Base-by-base conservation (phyloP, 2,888 invertebrate species). In the Epiblema foenella region DNA sequence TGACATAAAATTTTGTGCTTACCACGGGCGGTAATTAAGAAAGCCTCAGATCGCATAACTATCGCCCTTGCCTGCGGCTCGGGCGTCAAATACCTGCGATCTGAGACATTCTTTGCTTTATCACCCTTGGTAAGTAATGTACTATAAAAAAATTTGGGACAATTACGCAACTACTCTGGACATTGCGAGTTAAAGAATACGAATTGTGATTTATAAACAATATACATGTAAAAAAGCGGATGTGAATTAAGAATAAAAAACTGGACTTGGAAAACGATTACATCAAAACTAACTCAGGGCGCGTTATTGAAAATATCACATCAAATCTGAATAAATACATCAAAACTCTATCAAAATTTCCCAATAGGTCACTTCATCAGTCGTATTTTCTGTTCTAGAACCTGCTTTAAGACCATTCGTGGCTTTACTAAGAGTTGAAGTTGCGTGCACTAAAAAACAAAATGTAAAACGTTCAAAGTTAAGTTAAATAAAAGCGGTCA, bases 251-350 rank as follows among this genome's bases (percentile, higher is more conserved):
- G n/a, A 54, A 2, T 15, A 59, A 24, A 15, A 42, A 20, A 17
- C 29, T 60, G n/a, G n/a, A 24, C 4, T 60, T 20, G 3, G 7
- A 9, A 59, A 63, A 18, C 15, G 29, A 64, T 37, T 52, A 52
- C 63, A 63, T 39, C 52, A 52, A 37, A 52, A 52, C 52, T 37
- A 52, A 64, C 33, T 5, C 12, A 52, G 18, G 52, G 15, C 37
- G 52, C 51, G 10, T 15, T 52, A 20, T 52, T 8, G 37, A 63
- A 63, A 37, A 52, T 4, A 63, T 18, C 20, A 63, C 52, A 63
- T 39, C 37, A 39, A 64, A 24, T 8, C 9, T 18, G 15, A 63
- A 33, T 63, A 51, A 63, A 51, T 51, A 51, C 63, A 51, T 63
- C 37, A 51, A 62, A 52, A 51, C 33, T 5, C 29, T 29, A 52